These are phyloP conservation scores for Nyctereutes procyonoides DNA, from an alignment of 2,113 vertebrate genomes.

Conservation along the genomic window DNA sequence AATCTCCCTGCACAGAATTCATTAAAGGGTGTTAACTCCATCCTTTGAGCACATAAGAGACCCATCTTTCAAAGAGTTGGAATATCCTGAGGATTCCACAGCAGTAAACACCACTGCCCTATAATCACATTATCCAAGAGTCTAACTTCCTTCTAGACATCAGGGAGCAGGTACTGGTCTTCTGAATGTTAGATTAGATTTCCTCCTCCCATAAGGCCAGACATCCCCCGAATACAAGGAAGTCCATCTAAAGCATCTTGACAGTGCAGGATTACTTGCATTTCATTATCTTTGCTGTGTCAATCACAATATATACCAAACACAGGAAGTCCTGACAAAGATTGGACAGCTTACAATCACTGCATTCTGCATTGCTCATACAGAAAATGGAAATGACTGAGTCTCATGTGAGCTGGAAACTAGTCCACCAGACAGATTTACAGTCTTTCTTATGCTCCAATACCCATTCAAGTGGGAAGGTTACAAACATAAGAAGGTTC, in stretches of 20 bases:
- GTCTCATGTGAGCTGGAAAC: slow-evolving; percentile 48
- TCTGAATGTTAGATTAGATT: slow-evolving; percentile 53
- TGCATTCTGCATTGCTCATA: slow-evolving; percentile 28
- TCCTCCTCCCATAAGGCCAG: not conserved
- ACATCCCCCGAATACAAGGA: slow-evolving; percentile 38
- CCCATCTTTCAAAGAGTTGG: slow-evolving; percentile 4
- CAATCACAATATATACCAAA: slow-evolving; percentile 53
- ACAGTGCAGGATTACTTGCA: slow-evolving; percentile 44
- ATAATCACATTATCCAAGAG: slow-evolving; percentile 1
- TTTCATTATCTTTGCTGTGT: slow-evolving; percentile 62
- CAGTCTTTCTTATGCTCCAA: slow-evolving; percentile 60
- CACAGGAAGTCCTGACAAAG: slow-evolving; percentile 50
- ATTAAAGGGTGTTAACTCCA: not conserved
- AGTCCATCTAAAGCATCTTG: slow-evolving; percentile 42
- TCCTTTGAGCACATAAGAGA: slow-evolving; percentile 13
- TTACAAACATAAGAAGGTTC: slow-evolving; percentile 56
- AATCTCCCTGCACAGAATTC: not conserved
- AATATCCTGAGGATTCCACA: slow-evolving; percentile 11
- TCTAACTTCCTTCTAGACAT: slow-evolving; percentile 48
- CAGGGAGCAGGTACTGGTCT: not conserved
- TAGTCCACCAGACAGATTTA: slow-evolving; percentile 65
- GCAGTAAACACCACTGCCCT: not conserved
- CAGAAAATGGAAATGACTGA: slow-evolving; percentile 68
- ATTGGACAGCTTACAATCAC: slow-evolving; percentile 35
- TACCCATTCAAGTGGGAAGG: slow-evolving; percentile 66